Percentiles rank a stretch among this genome's conserved stretches.
Conservation (phyloP, 2,797 vertebrate species). For the Bradypodion ventrale region DNA sequence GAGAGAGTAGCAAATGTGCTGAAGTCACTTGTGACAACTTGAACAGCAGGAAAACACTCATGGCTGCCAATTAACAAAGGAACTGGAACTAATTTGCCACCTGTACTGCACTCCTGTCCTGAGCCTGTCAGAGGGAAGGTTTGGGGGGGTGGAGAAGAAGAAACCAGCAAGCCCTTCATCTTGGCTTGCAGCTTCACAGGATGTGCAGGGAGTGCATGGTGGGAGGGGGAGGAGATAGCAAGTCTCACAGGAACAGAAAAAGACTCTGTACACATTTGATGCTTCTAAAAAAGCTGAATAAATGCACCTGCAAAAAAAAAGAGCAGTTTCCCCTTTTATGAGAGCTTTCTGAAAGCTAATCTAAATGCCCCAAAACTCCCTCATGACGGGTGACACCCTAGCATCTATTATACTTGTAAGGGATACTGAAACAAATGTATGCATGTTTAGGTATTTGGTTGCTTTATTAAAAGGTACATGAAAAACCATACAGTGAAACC, state of each 20-base stretch:
- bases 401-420: neutral
- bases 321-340: neutral
- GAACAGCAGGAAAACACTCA: slow-evolving; percentile 70
- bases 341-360: neutral
- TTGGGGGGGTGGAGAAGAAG: slow-evolving; percentile 31
- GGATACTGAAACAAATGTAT: neutral
- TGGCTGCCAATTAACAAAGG: slow-evolving; percentile 71
- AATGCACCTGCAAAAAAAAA: neutral
- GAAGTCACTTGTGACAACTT: slow-evolving; percentile 67
- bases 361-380: neutral
- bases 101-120: slow-evolving; percentile 70
- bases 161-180: slow-evolving; percentile 17
- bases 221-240: neutral
- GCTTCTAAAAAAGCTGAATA: neutral
- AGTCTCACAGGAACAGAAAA: neutral
- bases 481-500: too few relatives aligned
- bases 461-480: neutral
- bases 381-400: neutral
- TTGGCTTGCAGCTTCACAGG: slow-evolving; percentile 39
- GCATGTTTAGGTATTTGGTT: neutral
- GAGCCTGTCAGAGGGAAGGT: slow-evolving; percentile 62
- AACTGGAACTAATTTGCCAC: slow-evolving; percentile 73
- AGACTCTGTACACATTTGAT: neutral
- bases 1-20: slow-evolving; percentile 51
- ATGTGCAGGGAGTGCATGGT: accelerated